A percentile compares a stretch with the other conserved stretches of the same genome.
Evolutionary conservation across 2,113 vertebrate genomes (phyloP).

Genomic region (Pelecanus crispus): DNA sequence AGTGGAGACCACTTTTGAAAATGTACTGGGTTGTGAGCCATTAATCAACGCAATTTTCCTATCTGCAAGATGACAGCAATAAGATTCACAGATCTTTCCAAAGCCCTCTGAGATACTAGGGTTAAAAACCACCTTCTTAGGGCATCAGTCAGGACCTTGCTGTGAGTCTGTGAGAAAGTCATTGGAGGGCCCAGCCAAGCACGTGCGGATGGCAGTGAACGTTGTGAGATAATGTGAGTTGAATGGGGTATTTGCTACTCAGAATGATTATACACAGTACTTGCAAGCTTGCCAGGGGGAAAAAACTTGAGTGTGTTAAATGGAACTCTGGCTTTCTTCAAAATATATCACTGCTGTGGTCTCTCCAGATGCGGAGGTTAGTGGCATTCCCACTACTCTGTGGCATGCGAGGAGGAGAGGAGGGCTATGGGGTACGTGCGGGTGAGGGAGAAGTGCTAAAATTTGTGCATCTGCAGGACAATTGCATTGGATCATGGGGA

Average conservation of each 20-base stretch:
- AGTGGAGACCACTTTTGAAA: background rate
- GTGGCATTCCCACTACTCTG: background rate
- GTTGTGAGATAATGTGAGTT: background rate
- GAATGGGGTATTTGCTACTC: background rate
- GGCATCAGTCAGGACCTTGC: background rate
- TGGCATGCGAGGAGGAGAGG: background rate
- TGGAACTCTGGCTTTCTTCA: constrained; percentile 17
- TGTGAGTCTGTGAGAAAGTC: background rate
- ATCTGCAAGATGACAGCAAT: background rate
- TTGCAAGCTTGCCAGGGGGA: background rate
- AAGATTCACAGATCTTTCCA: background rate
- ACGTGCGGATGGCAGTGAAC: accelerated
- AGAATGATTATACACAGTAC: background rate
- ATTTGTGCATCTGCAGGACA: background rate
- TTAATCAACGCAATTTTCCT: background rate
- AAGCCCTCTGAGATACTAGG: background rate
- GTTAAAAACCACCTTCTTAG: background rate
- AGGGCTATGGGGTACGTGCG: background rate
- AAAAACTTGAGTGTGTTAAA: background rate
- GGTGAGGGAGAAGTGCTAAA: background rate
- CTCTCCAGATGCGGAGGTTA: background rate
- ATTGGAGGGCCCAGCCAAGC: background rate
- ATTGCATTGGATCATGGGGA: accelerated
- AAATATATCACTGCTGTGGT: background rate
- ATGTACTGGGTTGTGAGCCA: background rate